Evolutionary conservation across 1,140 invertebrate genomes (phyloP), one percentile per base, ranked within the genome.

Genomic region (Megalopta genalis): DNA sequence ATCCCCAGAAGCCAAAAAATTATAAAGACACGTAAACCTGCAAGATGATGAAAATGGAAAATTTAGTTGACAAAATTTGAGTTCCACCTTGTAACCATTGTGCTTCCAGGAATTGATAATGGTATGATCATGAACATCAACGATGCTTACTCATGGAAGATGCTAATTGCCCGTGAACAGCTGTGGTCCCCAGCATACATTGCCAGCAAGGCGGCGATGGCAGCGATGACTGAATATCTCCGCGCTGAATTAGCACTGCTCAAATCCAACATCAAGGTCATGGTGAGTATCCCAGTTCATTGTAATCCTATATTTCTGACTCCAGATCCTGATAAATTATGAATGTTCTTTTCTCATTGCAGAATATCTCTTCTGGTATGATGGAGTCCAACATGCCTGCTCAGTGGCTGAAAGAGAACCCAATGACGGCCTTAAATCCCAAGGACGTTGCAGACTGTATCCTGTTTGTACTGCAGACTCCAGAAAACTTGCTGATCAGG

Each of bases 121-220:
- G 80, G 84, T 23, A 52, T 39, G 5, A 85, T 97, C 39, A 92
- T 97, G 27, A 94, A 96, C 62, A 93, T 97, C 5, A 96, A 95
- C 88, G 96, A 88, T 10, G 25, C 65, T 6, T 72, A 60, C 12
- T 75, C 62, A 14, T 2, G 77, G 59, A 85, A 76, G 32, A 1
- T 67, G 14, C 68, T 64, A 10, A 60, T 66, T 0, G 67, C 32
- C 7, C 49, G 32, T 8, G 67, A 87, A 4, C 79, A 71, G 10
- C 85, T 83, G 3, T 39, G 87, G 21, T 86, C 80, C 0, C 94
- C 91, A 79, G 89, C 93, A 81, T 95, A 95, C 89, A 90, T 93
- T 66, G 93, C 93, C 60, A 94, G 95, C 27, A 95, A 95, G 82
- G 92, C 90, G 86, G 94, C 94, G 68, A 91, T 95, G 21, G 93